Evolutionary conservation across 2,797 vertebrate genomes (phyloP).

Genomic region (Dipus sagitta): DNA sequence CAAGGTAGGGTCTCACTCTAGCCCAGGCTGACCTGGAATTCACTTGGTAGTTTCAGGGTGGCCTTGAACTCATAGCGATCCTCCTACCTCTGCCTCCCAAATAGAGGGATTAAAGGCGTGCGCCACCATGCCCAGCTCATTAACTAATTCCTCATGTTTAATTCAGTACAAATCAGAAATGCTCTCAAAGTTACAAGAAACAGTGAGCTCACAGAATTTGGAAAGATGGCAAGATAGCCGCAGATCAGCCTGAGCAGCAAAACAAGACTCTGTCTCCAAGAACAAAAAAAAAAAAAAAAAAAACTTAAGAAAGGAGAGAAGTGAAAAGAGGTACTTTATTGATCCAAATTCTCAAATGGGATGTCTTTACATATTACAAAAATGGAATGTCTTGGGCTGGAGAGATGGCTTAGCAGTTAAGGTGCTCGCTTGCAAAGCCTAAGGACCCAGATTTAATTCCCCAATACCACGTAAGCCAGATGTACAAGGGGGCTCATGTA

Average conservation of each 20-base stretch:
- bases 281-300: not conserved
- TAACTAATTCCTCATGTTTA: constrained; percentile 10
- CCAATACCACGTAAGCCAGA: too few species aligned
- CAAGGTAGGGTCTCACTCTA: too few species aligned
- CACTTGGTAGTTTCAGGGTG: too few species aligned
- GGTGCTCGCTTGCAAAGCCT: too few species aligned
- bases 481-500: too few species aligned
- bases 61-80: too few species aligned
- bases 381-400: not conserved
- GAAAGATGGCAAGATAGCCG: not conserved
- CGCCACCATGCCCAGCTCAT: too few species aligned
- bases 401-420: too few species aligned
- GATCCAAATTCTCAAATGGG: constrained; percentile 26
- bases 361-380: not conserved
- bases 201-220: not conserved
- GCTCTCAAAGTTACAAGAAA: not conserved
- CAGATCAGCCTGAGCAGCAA: not conserved
- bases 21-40: too few species aligned
- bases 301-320: not conserved
- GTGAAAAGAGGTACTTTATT: not conserved
- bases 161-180: constrained; percentile 2
- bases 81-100: too few species aligned
- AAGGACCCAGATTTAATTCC: too few species aligned
- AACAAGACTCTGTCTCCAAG: not conserved
- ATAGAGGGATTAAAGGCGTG: too few species aligned